Base-by-base conservation (phyloP, 2,797 vertebrate genomes). In the Characodon lateralis region DNA sequence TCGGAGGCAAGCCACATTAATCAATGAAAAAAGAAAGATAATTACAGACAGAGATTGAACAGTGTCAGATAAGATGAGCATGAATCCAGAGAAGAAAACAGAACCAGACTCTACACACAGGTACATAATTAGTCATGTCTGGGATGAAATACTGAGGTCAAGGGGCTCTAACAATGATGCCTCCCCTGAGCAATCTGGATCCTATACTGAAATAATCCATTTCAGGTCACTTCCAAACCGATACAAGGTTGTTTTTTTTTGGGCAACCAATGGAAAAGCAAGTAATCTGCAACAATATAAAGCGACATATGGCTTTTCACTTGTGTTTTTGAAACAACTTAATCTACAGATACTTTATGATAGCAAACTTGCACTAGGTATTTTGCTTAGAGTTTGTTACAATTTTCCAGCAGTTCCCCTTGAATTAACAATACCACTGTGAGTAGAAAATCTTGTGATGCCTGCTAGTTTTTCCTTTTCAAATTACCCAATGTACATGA, bases 1-100 rank as follows among this genome's bases (percentile, higher is more conserved):
- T 61, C 41, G 28, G 55, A 80, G 73, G 59, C 24, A 51, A 82
- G 65, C 41, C 78, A 31, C 78, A 81, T 85, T 78, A 84, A 89
- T 88, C 85, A 89, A 66, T 78, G 46, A 22, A 76, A 70, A 83
- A 63, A 78, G 50, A 86, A 80, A 73, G 41, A 70, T 80, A 83
- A 84, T 89, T 79, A 83, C 77, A 6, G 71, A 69, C 72, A 71
- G 72, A 77, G 63, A 73, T 14, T 43, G 79, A 82, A 79, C 41
- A 73, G 48, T 73, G 74, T 78, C 78, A 68, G 65, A 80, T 79
- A 58, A 76, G 71, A 78, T 31, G 72, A 74, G 61, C 56, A n/a
- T 0, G 18, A 78, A 43, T 74, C 20, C 59, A 39, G 66, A 78
- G 58, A 41, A 31, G 72, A 51, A 20, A 61, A 73, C 18, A 59